Evolutionary conservation across 2,888 invertebrate genomes (phyloP).

Genomic region (Aphodius granarius): DNA sequence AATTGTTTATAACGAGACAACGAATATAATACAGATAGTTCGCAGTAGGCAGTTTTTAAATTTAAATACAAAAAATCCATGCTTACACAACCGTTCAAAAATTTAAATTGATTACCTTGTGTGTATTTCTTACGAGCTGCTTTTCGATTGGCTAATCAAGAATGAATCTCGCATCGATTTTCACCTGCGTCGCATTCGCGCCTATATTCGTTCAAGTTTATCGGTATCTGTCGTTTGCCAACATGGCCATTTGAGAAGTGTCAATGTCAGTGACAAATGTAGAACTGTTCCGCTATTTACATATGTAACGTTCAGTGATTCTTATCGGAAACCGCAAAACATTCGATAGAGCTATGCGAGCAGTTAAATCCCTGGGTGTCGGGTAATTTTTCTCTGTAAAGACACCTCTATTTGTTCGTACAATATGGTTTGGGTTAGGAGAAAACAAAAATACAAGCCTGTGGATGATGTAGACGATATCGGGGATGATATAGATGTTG

Average conservation of each 20-base stretch:
- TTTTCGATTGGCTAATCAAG: background rate
- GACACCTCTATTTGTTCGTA: background rate
- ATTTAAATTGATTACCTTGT: background rate
- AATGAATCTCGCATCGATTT: background rate
- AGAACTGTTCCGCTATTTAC: background rate
- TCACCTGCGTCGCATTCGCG: background rate
- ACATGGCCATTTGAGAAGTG: conserved; percentile 14
- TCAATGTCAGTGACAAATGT: conserved; percentile 22
- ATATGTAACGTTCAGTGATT: background rate
- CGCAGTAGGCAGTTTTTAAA: too few species aligned
- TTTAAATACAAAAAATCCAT: too few species aligned
- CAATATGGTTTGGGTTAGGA: conserved; percentile 42
- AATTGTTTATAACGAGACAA: too few species aligned
- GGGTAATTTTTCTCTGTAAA: background rate
- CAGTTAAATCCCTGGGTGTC: background rate
- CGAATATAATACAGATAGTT: too few species aligned
- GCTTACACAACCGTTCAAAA: background rate
- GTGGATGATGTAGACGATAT: conserved; percentile 41
- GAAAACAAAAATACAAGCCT: conserved; percentile 42
- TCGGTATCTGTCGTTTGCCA: conserved; percentile 6
- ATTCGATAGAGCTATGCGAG: background rate
- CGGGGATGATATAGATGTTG: conserved; percentile 43
- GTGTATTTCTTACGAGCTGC: background rate
- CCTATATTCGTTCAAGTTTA: conserved; percentile 3
- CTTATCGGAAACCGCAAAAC: conserved; percentile 5